Conservation (phyloP, 2,888 invertebrate species). For the Scaptomyza flava region DNA sequence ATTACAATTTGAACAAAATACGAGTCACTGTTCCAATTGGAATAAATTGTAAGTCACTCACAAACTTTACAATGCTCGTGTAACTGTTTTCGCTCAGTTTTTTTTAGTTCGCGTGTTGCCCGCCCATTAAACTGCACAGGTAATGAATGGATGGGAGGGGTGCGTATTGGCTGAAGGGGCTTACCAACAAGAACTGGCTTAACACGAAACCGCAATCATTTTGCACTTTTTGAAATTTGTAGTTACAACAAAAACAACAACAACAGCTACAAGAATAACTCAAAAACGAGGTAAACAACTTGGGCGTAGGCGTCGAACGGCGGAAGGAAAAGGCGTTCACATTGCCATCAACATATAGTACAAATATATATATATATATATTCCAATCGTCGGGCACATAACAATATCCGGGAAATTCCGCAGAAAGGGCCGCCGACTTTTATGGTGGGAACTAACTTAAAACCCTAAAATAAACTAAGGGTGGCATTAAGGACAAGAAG, state of each 20-base stretch:
- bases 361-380: not conserved
- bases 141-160: slow-evolving; percentile 9
- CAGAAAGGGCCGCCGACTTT: slow-evolving; percentile 43
- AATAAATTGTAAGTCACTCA: not conserved
- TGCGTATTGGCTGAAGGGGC: not conserved
- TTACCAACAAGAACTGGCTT: slow-evolving; percentile 21
- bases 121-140: slow-evolving; percentile 55
- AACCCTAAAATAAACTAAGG: slow-evolving; percentile 15
- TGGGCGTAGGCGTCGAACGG: slow-evolving; percentile 59
- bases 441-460: slow-evolving; percentile 64
- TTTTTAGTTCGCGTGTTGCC: slow-evolving; percentile 61
- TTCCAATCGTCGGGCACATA: slow-evolving; percentile 48
- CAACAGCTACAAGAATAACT: slow-evolving; percentile 22
- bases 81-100: slow-evolving; percentile 33
- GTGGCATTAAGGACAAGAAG: slow-evolving; percentile 23
- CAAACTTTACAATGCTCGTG: slow-evolving; percentile 15
- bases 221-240: slow-evolving; percentile 68
- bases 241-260: slow-evolving; percentile 27
- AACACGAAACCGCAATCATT: slow-evolving; percentile 79
- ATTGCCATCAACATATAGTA: slow-evolving; percentile 21
- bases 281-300: slow-evolving; percentile 2
- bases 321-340: slow-evolving; percentile 79
- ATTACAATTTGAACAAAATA: not conserved
- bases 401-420: slow-evolving; percentile 79
- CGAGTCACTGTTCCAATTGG: slow-evolving; percentile 10